phyloP scores from a whole-genome alignment of 2,797 vertebrate genomes.

The Denticeps clupeoides region DNA sequence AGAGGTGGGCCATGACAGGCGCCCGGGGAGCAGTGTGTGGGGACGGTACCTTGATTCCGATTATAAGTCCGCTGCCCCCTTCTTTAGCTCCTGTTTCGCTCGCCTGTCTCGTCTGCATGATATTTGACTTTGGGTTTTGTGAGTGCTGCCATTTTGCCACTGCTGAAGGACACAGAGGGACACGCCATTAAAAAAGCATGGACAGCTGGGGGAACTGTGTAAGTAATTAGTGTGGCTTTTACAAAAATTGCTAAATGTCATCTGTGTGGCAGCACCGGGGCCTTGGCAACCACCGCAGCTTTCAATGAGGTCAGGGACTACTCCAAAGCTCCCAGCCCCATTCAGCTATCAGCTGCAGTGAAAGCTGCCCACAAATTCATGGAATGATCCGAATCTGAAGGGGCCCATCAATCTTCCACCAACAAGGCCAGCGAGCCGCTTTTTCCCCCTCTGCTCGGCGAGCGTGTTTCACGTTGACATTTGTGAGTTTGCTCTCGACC shows the following conservation, averaged over 20 bases:
- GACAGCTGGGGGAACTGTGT: constrained; percentile 10
- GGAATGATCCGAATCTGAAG: neutral
- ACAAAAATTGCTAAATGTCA: constrained; percentile 31
- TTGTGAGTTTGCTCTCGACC: too few relatives aligned
- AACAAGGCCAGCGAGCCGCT: neutral
- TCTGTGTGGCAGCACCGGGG: constrained; percentile 15
- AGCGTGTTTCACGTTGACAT: too few relatives aligned
- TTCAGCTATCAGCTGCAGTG: neutral
- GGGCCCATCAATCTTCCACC: neutral
- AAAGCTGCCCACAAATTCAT: neutral
- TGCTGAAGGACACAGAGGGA: constrained; percentile 22
- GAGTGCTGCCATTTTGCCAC: constrained; percentile 6
- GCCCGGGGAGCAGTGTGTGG: too few relatives aligned
- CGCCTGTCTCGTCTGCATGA: neutral
- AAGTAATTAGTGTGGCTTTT: constrained; percentile 37
- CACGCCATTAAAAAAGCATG: constrained; percentile 27
- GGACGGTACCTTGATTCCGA: too few relatives aligned
- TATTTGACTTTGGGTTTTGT: constrained; percentile 16
- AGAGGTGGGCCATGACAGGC: too few relatives aligned
- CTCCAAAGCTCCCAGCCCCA: too few relatives aligned
- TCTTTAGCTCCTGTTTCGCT: too few relatives aligned
- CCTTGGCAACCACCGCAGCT: constrained; percentile 7
- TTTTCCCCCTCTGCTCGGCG: too few relatives aligned
- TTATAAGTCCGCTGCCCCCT: too few relatives aligned
- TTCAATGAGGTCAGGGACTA: constrained; percentile 27